phyloP scores from a whole-genome alignment of 2,888 invertebrate genomes.

The Tortrix viridana region DNA sequence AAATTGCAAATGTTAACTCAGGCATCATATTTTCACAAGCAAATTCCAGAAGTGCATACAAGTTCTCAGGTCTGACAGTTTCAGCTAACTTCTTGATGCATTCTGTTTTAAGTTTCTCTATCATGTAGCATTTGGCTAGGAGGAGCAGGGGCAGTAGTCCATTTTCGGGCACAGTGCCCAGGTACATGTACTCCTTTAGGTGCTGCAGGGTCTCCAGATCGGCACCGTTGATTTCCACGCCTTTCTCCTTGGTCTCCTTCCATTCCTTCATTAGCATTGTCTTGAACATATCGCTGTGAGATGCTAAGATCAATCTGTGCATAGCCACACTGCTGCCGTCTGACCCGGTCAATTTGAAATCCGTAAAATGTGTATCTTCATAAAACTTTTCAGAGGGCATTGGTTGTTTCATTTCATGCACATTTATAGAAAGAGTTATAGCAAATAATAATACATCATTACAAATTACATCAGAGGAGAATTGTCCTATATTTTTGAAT shows the following conservation, averaged over 20 bases:
- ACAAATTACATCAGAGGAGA: no score
- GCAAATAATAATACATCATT: no score
- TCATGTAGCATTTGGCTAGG: slow-evolving; percentile 58
- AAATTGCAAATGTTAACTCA: slow-evolving; percentile 51
- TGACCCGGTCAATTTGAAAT: slow-evolving; percentile 58
- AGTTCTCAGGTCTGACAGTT: slow-evolving; percentile 44
- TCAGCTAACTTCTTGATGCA: slow-evolving; percentile 55
- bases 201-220: slow-evolving; percentile 53
- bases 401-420: neutral
- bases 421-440: neutral
- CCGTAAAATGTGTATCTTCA: slow-evolving; percentile 57
- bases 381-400: slow-evolving; percentile 41
- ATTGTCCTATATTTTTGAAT: no score
- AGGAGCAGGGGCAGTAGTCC: slow-evolving; percentile 57
- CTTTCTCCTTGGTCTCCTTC: slow-evolving; percentile 56
- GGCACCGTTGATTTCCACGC: slow-evolving; percentile 54
- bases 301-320: slow-evolving; percentile 58
- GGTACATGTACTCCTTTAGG: slow-evolving; percentile 59
- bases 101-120: slow-evolving; percentile 57
- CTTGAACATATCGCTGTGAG: slow-evolving; percentile 57
- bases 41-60: slow-evolving; percentile 55
- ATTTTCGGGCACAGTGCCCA: slow-evolving; percentile 51
- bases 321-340: slow-evolving; percentile 58
- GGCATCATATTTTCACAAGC: slow-evolving; percentile 55
- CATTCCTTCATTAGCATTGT: slow-evolving; percentile 58